Base-by-base conservation (phyloP, 2,888 invertebrate genomes). In the Lamellibrachia columna region DNA sequence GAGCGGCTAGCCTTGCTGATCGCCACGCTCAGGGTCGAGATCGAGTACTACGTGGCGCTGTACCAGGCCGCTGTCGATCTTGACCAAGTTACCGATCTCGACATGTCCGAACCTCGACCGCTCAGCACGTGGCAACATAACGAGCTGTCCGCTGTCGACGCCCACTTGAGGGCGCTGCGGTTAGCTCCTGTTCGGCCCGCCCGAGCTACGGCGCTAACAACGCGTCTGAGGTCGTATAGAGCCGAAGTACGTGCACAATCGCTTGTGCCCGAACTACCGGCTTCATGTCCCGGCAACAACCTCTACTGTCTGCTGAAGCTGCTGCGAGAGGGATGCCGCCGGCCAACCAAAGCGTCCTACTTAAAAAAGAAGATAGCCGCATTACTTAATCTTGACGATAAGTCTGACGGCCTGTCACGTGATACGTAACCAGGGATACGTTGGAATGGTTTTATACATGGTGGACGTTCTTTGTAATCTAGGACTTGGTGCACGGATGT, bases 291-390 rank as follows among this genome's bases (percentile, higher is more conserved):
- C 75, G 75, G 75, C 75, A 75, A 75, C 75, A 22, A 75, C 75
- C 75, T 75, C 75, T 75, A 75, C 75, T 75, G 22, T 22, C 75
- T 75, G 75, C 75, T 75, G 75, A 75, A 22, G 75, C 75, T 75
- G 75, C 75, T 75, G 22, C 75, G 75, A 75, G 75, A 75, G 6
- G 75, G 75, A 11, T 11, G 75, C 75, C 75, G 75, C 6, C 75
- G 75, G n/a, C 75, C 75, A 6, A 75, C 75, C 75, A 75, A 75
- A 22, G 75, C 15, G 75, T 75, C 75, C 75, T 75, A 75, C 75
- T 15, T 75, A 75, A 75, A 75, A n/a, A 75, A 75, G 75, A 75
- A 75, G 22, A 75, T 75, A 75, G 75, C 75, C 75, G 75, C 75
- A 6, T 22, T 75, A 22, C 75, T 75, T 75, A 75, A 75, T 22